A percentile compares a stretch with the other conserved stretches of the same genome.
Evolutionary conservation across 2,113 vertebrate genomes (phyloP).

Genomic region (Naja naja): DNA sequence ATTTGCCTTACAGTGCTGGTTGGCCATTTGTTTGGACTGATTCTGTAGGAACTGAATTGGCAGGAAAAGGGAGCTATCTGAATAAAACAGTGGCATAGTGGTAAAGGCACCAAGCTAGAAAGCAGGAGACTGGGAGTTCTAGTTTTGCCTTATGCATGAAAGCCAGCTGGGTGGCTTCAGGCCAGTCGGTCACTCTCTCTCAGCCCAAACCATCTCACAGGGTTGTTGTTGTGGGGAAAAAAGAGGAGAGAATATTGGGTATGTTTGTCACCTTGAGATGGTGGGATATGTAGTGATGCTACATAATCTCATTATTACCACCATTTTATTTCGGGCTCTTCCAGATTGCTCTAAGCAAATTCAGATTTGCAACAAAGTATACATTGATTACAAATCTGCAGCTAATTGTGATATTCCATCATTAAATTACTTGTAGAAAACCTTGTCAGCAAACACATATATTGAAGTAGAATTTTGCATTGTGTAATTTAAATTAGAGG

Average conservation of each 20-base stretch:
- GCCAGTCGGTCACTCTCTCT: background rate
- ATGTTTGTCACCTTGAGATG: background rate
- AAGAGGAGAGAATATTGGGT: background rate
- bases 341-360: background rate
- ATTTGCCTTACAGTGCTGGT: background rate
- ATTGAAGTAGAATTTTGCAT: background rate
- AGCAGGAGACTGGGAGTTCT: background rate
- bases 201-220: background rate
- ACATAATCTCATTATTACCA: background rate
- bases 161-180: background rate
- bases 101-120: background rate
- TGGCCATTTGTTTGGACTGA: background rate
- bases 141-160: background rate
- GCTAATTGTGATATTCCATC: background rate
- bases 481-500: background rate
- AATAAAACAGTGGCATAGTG: background rate
- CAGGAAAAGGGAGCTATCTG: background rate
- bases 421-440: background rate
- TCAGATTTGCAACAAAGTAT: background rate
- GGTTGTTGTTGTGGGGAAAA: background rate
- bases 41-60: background rate
- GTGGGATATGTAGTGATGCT: background rate
- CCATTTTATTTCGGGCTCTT: background rate
- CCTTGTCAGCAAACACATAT: background rate
- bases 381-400: background rate